These are phyloP conservation scores for Tor tambroides DNA, from an alignment of 2,113 vertebrate species.

Conservation along the genomic window DNA sequence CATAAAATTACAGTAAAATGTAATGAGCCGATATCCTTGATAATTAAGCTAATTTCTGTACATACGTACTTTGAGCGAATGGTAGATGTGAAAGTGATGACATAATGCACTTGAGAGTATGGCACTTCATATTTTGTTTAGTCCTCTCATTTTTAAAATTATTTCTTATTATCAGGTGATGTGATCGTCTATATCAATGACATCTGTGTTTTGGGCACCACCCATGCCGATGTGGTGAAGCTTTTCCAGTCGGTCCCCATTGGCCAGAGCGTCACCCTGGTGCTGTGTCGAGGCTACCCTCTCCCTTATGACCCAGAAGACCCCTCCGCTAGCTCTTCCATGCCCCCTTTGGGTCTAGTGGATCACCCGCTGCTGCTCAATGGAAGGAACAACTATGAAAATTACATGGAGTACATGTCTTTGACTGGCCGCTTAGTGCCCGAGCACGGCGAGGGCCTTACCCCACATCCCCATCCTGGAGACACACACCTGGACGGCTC, in stretches of 20 bases:
- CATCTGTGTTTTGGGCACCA: constrained; percentile 98
- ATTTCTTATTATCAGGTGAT: constrained; percentile 82
- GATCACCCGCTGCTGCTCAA: constrained; percentile 93
- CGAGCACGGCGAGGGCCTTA: constrained; percentile 86
- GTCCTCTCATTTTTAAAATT: constrained; percentile 45
- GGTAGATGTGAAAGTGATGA: not conserved
- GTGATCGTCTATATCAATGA: constrained; percentile 99
- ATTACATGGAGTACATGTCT: constrained; percentile 98
- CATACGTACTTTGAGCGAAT: not conserved
- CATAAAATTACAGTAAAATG: too few relatives aligned
- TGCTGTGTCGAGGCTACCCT: constrained; percentile 96
- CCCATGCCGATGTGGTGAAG: constrained; percentile 98
- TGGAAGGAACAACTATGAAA: constrained; percentile 95
- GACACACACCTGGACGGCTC: constrained; percentile 94
- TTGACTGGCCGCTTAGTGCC: constrained; percentile 93
- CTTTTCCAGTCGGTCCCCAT: constrained; percentile 99
- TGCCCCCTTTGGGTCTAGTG: constrained; percentile 92
- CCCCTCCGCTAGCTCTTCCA: constrained; percentile 82
- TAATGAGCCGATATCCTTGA: not conserved
- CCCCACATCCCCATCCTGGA: constrained; percentile 85
- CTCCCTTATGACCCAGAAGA: constrained; percentile 99
- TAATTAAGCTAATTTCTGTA: not conserved
- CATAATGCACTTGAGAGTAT: not conserved
- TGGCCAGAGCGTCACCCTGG: constrained; percentile 96
- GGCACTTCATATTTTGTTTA: not conserved